These are phyloP conservation scores for Parauchenoglanis ngamensis DNA, from an alignment of 2,797 vertebrate species.

Conservation along the genomic window DNA sequence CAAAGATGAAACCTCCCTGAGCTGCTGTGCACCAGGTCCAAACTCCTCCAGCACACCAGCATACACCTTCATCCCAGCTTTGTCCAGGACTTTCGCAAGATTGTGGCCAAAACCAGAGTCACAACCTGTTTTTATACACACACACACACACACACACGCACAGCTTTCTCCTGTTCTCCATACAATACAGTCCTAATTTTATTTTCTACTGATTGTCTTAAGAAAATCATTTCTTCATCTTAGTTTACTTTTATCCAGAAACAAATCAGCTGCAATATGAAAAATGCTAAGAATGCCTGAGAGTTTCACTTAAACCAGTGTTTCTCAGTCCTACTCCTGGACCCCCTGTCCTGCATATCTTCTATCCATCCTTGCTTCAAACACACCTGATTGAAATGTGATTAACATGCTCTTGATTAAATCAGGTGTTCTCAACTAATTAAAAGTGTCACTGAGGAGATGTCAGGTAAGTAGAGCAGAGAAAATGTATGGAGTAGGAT, in stretches of 20 bases:
- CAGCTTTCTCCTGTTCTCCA: neutral
- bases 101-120: slow-evolving; percentile 68
- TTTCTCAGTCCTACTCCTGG: no score
- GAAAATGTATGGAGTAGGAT: no score
- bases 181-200: neutral
- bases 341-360: no score
- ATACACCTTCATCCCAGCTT: slow-evolving; percentile 63
- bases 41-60: slow-evolving; percentile 66
- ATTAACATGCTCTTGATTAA: no score
- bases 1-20: slow-evolving; percentile 40
- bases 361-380: no score
- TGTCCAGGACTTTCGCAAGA: slow-evolving; percentile 59
- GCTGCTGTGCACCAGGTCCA: slow-evolving; percentile 59
- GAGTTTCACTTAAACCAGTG: neutral
- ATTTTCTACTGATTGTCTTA: neutral
- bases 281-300: neutral
- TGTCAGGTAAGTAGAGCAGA: no score
- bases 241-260: neutral
- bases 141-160: neutral
- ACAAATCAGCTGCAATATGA: neutral
- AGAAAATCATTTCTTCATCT: neutral
- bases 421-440: no score
- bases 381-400: no score
- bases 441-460: no score
- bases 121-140: slow-evolving; percentile 57